A percentile compares a stretch with the other conserved stretches of the same genome.
Evolutionary conservation across 2,888 invertebrate species (phyloP).

Genomic region (Rugalucina vietnamica): DNA sequence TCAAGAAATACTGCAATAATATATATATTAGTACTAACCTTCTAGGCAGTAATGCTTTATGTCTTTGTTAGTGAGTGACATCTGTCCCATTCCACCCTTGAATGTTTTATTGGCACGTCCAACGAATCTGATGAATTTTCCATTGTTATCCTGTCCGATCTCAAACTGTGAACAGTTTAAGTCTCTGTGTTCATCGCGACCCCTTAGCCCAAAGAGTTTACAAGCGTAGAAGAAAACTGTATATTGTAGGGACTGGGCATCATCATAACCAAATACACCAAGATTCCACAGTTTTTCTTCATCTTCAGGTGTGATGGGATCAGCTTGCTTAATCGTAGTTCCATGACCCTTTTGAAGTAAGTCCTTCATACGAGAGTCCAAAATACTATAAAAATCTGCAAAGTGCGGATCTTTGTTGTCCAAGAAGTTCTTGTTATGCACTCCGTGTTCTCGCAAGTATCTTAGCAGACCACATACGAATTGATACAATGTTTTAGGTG

Average conservation of each 20-base stretch:
- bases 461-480: not conserved
- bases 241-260: conserved; percentile 2
- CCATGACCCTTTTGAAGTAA: not conserved
- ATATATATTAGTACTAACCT: not conserved
- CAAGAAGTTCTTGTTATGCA: not conserved
- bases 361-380: not conserved
- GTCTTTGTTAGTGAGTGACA: not conserved
- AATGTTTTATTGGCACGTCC: conserved; percentile 15
- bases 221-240: conserved; percentile 40
- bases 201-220: conserved; percentile 42
- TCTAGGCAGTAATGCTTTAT: not conserved
- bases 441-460: not conserved
- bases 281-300: conserved; percentile 22
- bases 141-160: not conserved
- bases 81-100: conserved; percentile 11
- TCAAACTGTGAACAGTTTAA: not conserved
- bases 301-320: conserved; percentile 29
- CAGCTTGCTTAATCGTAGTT: not conserved
- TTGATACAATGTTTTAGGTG: not conserved
- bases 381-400: not conserved
- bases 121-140: conserved; percentile 3
- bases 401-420: not conserved
- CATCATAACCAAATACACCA: not conserved
- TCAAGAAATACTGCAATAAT: too few species aligned
- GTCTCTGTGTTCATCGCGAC: conserved; percentile 23